Evolutionary conservation across 2,888 invertebrate species (phyloP).

Genomic region (Chymomyza caudatula): DNA sequence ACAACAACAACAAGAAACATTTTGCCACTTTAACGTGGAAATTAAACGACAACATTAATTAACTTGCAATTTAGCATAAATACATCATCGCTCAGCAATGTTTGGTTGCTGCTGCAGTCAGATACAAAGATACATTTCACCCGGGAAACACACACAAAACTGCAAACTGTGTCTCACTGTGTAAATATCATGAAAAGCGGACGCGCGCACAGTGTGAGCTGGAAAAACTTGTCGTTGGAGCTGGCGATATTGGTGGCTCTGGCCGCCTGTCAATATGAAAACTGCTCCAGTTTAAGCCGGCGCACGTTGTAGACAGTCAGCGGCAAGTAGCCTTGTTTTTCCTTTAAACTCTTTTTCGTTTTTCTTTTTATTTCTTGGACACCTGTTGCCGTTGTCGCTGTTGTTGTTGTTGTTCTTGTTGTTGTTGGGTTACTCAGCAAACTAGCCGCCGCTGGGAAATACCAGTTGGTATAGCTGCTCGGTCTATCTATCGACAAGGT

Average conservation of each 20-base stretch:
- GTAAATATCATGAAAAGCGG: neutral
- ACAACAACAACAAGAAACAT: neutral
- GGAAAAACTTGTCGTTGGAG: neutral
- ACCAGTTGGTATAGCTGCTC: constrained; percentile 47
- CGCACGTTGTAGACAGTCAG: constrained; percentile 65
- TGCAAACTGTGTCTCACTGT: neutral
- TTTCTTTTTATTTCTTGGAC: constrained; percentile 18
- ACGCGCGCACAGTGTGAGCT: neutral
- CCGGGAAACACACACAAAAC: neutral
- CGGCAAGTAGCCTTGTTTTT: constrained; percentile 1
- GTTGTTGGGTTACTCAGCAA: constrained; percentile 59
- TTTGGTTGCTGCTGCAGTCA: neutral
- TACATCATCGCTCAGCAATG: constrained; percentile 65
- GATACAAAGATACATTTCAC: neutral
- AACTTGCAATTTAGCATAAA: constrained; percentile 72
- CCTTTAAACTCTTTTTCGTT: neutral
- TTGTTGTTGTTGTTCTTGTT: constrained; percentile 8
- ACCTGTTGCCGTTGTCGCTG: constrained; percentile 44
- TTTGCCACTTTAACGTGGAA: constrained; percentile 49
- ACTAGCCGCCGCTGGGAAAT: constrained; percentile 55
- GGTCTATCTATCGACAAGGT: constrained; percentile 35
- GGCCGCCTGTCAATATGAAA: constrained; percentile 58
- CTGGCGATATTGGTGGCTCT: constrained; percentile 50
- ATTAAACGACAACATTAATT: constrained; percentile 71
- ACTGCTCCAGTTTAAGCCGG: constrained; percentile 72